Percentiles rank a stretch among this genome's conserved stretches.
These are phyloP conservation scores for Anas platyrhynchos DNA, from an alignment of 2,113 vertebrate genomes.

Conservation along the genomic window DNA sequence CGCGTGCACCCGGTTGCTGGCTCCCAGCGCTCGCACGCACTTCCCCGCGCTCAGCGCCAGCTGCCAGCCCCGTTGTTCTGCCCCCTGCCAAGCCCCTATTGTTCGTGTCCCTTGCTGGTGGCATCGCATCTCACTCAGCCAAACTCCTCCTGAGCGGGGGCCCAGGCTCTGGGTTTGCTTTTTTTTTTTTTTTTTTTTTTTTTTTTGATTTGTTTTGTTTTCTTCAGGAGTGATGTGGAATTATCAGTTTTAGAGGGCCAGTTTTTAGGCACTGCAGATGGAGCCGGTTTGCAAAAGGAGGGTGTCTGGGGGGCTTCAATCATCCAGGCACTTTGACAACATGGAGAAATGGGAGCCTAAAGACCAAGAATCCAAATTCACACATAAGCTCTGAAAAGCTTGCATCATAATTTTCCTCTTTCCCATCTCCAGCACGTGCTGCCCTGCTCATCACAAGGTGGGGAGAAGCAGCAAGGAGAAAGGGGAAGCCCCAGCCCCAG, in stretches of 20 bases:
- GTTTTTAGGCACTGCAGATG: neutral
- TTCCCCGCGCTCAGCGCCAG: constrained; percentile 2
- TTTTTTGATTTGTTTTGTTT: too few relatives aligned
- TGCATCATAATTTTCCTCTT: neutral
- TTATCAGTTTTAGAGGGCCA: neutral
- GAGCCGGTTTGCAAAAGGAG: neutral
- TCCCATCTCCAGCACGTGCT: neutral
- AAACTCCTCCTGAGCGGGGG: constrained; percentile 27
- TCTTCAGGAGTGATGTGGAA: neutral
- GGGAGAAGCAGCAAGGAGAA: neutral
- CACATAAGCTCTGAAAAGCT: neutral
- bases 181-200: neutral
- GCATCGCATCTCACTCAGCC: constrained; percentile 9
- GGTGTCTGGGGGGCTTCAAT: neutral
- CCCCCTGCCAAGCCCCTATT: constrained; percentile 54
- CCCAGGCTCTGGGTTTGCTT: neutral
- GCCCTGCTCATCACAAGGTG: neutral
- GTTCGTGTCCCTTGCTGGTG: constrained; percentile 47
- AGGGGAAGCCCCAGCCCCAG: neutral
- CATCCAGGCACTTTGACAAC: neutral
- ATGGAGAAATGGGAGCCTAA: neutral
- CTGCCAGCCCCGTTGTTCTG: constrained; percentile 57
- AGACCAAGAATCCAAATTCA: neutral
- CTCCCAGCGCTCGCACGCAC: neutral
- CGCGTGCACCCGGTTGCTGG: neutral